phyloP scores from a whole-genome alignment of 2,888 invertebrate species.

The Trypoxylon attenuatum region DNA sequence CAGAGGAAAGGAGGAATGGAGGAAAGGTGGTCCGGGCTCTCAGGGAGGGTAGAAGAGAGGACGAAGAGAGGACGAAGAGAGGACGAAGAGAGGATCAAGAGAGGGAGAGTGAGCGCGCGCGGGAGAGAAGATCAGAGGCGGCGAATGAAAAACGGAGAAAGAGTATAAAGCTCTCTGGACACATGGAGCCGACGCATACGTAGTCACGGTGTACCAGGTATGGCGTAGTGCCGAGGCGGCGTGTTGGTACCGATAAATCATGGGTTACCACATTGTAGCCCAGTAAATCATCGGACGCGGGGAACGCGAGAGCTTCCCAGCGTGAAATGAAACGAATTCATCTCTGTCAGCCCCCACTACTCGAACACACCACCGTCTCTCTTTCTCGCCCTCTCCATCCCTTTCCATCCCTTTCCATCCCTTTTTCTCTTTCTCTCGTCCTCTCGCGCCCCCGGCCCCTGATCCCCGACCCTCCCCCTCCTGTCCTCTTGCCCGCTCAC shows the following conservation, averaged over 20 bases:
- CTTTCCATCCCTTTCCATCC: slow-evolving; percentile 49
- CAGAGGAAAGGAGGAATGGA: slow-evolving; percentile 38
- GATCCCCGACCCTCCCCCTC: slow-evolving; percentile 37
- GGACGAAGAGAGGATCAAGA: slow-evolving; percentile 18
- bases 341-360: slow-evolving; percentile 74
- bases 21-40: slow-evolving; percentile 34
- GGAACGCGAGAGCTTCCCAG: slow-evolving; percentile 75
- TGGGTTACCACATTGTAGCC: slow-evolving; percentile 83
- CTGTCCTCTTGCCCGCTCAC: slow-evolving; percentile 15
- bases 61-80: slow-evolving; percentile 1
- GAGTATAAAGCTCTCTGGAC: slow-evolving; percentile 60
- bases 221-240: slow-evolving; percentile 76
- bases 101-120: slow-evolving; percentile 2
- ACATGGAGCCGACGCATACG: slow-evolving; percentile 66
- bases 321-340: slow-evolving; percentile 77
- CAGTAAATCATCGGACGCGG: slow-evolving; percentile 80
- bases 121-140: neutral
- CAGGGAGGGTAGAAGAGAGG: slow-evolving; percentile 15
- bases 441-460: slow-evolving; percentile 38
- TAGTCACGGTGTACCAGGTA: slow-evolving; percentile 69
- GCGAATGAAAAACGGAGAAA: slow-evolving; percentile 46
- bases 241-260: slow-evolving; percentile 81
- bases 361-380: slow-evolving; percentile 33
- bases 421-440: slow-evolving; percentile 33
- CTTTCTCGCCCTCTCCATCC: slow-evolving; percentile 18